Evolutionary conservation across 2,797 vertebrate genomes (phyloP).

Genomic region (Urophycis tenuis): DNA sequence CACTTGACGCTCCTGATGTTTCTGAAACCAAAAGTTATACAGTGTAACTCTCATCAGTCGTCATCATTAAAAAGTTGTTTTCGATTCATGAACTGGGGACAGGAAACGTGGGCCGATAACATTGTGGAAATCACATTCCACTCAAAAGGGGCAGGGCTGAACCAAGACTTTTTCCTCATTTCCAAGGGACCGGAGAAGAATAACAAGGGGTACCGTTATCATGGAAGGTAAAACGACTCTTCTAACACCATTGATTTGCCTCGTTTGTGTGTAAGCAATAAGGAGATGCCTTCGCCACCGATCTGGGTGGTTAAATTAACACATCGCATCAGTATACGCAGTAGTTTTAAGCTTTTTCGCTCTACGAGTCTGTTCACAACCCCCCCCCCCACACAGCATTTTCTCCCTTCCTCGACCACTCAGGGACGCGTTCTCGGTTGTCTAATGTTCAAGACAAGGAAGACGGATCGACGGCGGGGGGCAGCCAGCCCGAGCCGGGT

Average conservation of each 20-base stretch:
- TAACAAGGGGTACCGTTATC: not conserved
- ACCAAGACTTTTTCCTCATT: too few species aligned
- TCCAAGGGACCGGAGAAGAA: not conserved
- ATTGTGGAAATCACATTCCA: not conserved
- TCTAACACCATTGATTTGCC: too few species aligned
- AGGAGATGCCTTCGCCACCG: not conserved
- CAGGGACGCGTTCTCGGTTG: not conserved
- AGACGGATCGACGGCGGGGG: not conserved
- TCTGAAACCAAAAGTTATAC: too few species aligned
- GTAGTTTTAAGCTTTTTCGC: not conserved
- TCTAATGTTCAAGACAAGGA: not conserved
- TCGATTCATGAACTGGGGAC: not conserved
- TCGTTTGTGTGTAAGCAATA: not conserved
- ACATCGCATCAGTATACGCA: not conserved
- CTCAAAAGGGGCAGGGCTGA: not conserved
- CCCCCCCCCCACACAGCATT: too few species aligned
- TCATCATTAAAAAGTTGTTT: not conserved
- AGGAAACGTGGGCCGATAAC: not conserved
- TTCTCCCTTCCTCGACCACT: not conserved
- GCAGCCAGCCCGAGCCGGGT: not conserved
- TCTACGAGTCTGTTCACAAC: not conserved
- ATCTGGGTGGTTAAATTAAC: not conserved
- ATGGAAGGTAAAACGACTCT: not conserved
- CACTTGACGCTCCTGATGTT: not conserved
- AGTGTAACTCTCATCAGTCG: too few species aligned